phyloP scores from a whole-genome alignment of 2,888 invertebrate species.

The Myathropa florea region DNA sequence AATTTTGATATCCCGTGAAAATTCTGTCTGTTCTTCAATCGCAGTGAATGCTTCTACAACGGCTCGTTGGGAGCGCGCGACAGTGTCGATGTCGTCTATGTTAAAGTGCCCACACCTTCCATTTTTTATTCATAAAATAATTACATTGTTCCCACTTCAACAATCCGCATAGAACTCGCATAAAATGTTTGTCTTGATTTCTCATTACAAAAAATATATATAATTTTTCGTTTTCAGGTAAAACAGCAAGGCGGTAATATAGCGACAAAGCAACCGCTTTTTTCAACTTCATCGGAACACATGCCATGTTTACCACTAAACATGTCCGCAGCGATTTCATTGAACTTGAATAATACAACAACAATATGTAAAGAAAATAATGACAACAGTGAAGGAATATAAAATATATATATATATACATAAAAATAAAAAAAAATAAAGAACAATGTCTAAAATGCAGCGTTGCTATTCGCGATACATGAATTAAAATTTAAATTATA shows the following conservation, averaged over 20 bases:
- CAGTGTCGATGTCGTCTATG: too few relatives aligned
- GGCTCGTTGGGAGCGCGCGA: too few relatives aligned
- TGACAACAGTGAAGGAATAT: conserved; percentile 46
- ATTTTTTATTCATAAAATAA: too few relatives aligned
- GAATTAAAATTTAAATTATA: conserved; percentile 48
- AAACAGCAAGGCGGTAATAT: conserved; percentile 8
- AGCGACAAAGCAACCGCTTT: conserved; percentile 6
- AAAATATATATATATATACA: neutral
- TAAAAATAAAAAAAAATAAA: neutral
- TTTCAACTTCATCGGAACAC: neutral
- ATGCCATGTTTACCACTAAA: conserved; percentile 6
- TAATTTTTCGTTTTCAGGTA: conserved; percentile 2
- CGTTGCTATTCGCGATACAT: conserved; percentile 15
- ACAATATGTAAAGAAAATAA: conserved; percentile 37
- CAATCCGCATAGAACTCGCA: too few relatives aligned
- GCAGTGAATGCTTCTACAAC: too few relatives aligned
- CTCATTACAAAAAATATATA: neutral
- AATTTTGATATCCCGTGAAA: too few relatives aligned
- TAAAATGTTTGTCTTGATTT: too few relatives aligned
- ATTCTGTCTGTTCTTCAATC: too few relatives aligned
- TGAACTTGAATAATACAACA: conserved; percentile 36
- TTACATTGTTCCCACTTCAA: too few relatives aligned
- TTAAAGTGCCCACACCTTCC: too few relatives aligned
- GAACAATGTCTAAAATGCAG: neutral
- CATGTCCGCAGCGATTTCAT: conserved; percentile 27